phyloP scores from a whole-genome alignment of 2,797 vertebrate species.

The Xyrichtys novacula region DNA sequence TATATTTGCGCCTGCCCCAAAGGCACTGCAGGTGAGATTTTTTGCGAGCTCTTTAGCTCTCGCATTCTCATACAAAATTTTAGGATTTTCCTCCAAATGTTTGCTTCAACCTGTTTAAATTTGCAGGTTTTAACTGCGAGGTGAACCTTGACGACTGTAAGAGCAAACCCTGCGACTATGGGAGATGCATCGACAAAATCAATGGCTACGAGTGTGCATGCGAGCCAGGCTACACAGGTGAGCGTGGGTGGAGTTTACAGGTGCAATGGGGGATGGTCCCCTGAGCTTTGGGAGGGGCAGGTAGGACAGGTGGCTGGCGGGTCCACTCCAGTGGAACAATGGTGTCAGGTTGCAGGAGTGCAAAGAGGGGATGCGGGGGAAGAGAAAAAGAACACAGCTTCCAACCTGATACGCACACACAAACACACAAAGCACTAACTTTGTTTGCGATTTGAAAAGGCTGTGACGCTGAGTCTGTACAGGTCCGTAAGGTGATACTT shows the following conservation, averaged over 20 bases:
- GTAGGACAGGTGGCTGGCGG: constrained; percentile 86
- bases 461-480: constrained; percentile 70
- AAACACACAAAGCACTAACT: constrained; percentile 73
- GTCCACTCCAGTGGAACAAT: constrained; percentile 68
- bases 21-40: constrained; percentile 87
- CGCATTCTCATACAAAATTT: neutral
- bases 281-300: constrained; percentile 71
- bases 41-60: neutral
- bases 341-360: constrained; percentile 82
- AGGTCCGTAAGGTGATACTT: constrained; percentile 83
- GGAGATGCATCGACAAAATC: constrained; percentile 97
- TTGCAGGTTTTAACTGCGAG: constrained; percentile 93
- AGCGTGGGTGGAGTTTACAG: constrained; percentile 77
- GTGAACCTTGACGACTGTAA: constrained; percentile 96
- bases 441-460: constrained; percentile 78
- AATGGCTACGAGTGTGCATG: constrained; percentile 96
- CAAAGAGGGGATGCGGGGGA: constrained; percentile 25
- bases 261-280: constrained; percentile 67
- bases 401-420: constrained; percentile 74
- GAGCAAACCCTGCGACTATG: constrained; percentile 93
- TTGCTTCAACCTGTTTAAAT: neutral
- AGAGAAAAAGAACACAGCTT: constrained; percentile 65
- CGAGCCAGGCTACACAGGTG: constrained; percentile 94
- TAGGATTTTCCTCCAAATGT: neutral
- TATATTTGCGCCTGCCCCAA: constrained; percentile 93